Base-by-base conservation (phyloP, 2,888 invertebrate species). In the Plusia festucae region DNA sequence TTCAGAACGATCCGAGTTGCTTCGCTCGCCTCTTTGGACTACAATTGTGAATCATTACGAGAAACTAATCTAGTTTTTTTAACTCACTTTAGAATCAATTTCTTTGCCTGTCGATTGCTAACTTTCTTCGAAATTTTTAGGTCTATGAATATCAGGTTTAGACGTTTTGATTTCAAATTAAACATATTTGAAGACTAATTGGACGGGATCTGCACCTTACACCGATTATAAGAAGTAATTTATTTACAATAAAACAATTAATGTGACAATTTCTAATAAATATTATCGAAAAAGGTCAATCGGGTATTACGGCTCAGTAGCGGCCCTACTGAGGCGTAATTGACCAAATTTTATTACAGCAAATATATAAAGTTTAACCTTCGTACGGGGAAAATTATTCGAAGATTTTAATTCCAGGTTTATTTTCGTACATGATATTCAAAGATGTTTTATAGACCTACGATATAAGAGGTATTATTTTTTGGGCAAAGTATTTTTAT, bases 21-120 rank as follows among this genome's bases (percentile, higher is more conserved):
- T 53, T 56, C 51, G 24, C 56, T 52, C 60, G 66, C 55, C 51
- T 30, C 32, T 34, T 44, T 58, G 61, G 66, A 27, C 79, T 18
- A 30, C 46, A 73, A 72, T 71, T 68, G 57, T 65, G 54, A 72
- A 68, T 79, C 80, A 77, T 77, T 82, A 79, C 53, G 44, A 71
- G 30, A 59, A 70, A 66, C 67, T 64, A 68, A 66, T 81, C 65
- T 62, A 64, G 62, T 55, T 65, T 60, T 79, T 70, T 79, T 68
- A 24, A n/a, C 34, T 51, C 69, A 73, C 65, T 76, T 79, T 68
- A 65, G 66, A 69, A 57, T 73, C 53, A 59, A 52, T 68, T 70
- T 55, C 70, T 68, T 78, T 73, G 69, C 65, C 46, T 52, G 15
- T 51, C 64, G 30, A 30, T 30, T 24, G 55, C 54, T 55, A 46